Evolutionary conservation across 2,797 vertebrate species (phyloP), one percentile per base, ranked within the genome.

Genomic region (Rhinoraja longicauda): DNA sequence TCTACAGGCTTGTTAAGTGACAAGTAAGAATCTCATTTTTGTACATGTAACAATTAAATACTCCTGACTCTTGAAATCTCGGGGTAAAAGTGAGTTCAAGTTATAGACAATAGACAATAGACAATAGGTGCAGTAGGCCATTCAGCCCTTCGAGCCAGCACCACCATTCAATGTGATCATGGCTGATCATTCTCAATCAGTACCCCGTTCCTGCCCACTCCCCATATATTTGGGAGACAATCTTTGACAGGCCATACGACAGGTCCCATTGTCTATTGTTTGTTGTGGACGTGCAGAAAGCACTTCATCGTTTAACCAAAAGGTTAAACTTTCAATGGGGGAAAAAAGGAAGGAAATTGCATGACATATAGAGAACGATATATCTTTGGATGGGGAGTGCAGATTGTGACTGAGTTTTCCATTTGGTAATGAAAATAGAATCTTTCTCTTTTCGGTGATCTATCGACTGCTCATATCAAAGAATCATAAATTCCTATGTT

Each of bases 271-370:
- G 24, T 15, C 4, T 5, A 26, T 13, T 26, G 53, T 2, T 84
- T 29, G 2, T 7, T 64, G 82, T n/a, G 57, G n/a, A 26, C 32
- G 29, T 17, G 84, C 64, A 32, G 84, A 19, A 39, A 88, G 7
- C 1, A 86, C 59, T 32, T 64, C 62, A n/a, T 12, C 26, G 57
- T 64, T 88, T 26, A 62, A 59, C 26, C 10, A 86, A 62, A 62
- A 59, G 82, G 82, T 86, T 62, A 64, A 86, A 32, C 13, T 15
- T 32, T 59, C n/a, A 88, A 88, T 21, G 62, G 64, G 21, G 36
- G 32, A 62, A 88, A 21, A 15, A 36, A 19, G n/a, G 84, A 88
- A 88, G 84, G 84, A 88, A 88, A 88, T 88, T 67, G 64, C 15
- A 36, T 67, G 59, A 32, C 13, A 86, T 29, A 17, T 62, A 17